phyloP scores from a whole-genome alignment of 2,113 vertebrate genomes.

The Rousettus leschenaultii region DNA sequence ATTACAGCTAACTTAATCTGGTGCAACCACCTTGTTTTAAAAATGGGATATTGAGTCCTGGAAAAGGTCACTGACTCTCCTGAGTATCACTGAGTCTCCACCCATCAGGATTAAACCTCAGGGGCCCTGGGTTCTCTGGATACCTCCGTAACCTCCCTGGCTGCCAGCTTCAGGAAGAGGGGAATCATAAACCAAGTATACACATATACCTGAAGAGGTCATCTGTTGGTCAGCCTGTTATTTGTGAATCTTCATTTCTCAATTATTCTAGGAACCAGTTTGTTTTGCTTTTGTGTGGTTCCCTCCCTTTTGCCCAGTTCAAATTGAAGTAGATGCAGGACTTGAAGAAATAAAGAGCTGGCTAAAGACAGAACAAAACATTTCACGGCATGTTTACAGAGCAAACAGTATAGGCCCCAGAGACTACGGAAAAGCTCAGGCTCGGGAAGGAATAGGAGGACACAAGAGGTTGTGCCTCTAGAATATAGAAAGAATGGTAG shows the following conservation, averaged over 20 bases:
- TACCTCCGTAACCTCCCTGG: not conserved
- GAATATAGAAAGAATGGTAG: not conserved
- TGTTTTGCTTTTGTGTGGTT: not conserved
- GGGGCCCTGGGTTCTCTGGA: not conserved
- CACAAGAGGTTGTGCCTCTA: not conserved
- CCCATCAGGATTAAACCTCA: not conserved
- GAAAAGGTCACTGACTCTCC: not conserved
- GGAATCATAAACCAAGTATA: not conserved
- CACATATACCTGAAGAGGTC: not conserved
- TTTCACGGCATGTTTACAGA: not conserved
- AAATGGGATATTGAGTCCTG: not conserved
- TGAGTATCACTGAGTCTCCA: not conserved
- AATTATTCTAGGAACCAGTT: not conserved
- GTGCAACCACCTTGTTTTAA: not conserved
- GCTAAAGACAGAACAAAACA: not conserved
- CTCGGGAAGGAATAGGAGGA: not conserved
- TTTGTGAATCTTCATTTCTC: not conserved
- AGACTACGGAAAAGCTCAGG: not conserved
- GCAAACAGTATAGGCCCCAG: not conserved
- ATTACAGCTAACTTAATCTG: not conserved
- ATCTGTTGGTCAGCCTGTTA: not conserved
- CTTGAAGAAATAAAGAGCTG: not conserved
- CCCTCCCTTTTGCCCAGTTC: not conserved
- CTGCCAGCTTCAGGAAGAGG: not conserved
- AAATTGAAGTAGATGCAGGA: not conserved